Evolutionary conservation across 35 echinoderm and acorn worm species (phyloP).

Genomic region (Apostichopus californicus): DNA sequence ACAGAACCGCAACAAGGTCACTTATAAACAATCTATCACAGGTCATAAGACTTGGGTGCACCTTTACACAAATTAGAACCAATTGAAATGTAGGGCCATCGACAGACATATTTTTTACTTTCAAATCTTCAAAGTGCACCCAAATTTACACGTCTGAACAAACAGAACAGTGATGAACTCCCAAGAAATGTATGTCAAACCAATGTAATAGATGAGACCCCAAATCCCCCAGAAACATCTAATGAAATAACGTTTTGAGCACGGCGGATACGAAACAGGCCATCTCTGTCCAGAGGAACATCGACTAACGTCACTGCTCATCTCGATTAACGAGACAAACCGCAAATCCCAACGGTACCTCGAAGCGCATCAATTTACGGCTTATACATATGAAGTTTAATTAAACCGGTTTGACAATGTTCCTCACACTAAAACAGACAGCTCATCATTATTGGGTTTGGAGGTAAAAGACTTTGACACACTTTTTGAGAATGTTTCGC

Average conservation of each 20-base stretch:
- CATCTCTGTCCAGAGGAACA: not conserved
- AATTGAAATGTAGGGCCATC: not conserved
- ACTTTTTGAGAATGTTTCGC: not conserved
- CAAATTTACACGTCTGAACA: not conserved
- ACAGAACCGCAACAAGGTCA: too few relatives aligned
- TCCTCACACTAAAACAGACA: not conserved
- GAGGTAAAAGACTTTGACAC: not conserved
- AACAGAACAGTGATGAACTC: not conserved
- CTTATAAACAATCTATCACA: not conserved
- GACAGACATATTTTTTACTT: not conserved
- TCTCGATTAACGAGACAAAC: not conserved
- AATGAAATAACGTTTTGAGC: conserved; percentile 14
- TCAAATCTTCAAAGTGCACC: not conserved
- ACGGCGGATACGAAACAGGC: not conserved
- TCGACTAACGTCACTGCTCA: not conserved
- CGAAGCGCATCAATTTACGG: not conserved
- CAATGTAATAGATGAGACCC: not conserved
- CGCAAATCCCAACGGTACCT: not conserved
- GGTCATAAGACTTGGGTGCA: not conserved
- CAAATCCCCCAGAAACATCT: conserved; percentile 6
- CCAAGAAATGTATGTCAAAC: conserved; percentile 10
- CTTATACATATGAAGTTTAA: not conserved
- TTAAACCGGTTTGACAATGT: not conserved
- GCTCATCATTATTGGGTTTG: not conserved
- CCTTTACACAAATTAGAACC: not conserved